These are phyloP conservation scores for Myotis findleyi DNA, from an alignment of 2,797 vertebrate species.

Conservation along the genomic window DNA sequence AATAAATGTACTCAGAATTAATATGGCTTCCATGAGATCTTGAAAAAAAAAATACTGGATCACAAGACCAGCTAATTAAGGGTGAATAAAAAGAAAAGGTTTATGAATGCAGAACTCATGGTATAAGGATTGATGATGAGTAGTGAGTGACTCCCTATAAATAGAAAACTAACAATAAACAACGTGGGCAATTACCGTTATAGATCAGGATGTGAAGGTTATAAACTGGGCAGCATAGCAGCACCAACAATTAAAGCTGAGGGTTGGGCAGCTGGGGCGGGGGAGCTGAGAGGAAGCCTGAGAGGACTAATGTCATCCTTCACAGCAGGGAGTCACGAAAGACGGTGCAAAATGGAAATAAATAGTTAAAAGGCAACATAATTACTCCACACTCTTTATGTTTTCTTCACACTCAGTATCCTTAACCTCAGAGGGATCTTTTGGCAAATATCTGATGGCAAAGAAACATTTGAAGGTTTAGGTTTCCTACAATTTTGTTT, in stretches of 20 bases:
- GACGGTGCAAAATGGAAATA: constrained; percentile 50
- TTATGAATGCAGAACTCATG: not conserved
- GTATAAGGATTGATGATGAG: not conserved
- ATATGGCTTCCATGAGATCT: not conserved
- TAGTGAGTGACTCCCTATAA: not conserved
- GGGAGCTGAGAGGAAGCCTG: not conserved
- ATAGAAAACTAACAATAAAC: constrained; percentile 16
- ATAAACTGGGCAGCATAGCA: not conserved
- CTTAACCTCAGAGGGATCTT: constrained; percentile 26
- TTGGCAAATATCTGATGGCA: not conserved
- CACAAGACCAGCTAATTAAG: constrained; percentile 61
- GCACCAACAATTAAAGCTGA: not conserved
- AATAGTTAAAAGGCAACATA: constrained; percentile 51
- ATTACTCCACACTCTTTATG: constrained; percentile 17
- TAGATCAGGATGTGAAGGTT: constrained; percentile 32
- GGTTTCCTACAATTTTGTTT: constrained; percentile 38
- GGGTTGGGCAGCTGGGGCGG: fast-evolving
- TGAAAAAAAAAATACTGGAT: constrained; percentile 15
- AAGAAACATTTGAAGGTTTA: constrained; percentile 7
- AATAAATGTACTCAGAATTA: not conserved
- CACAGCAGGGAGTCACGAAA: not conserved
- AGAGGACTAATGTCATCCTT: not conserved
- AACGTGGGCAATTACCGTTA: not conserved
- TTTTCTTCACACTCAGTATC: constrained; percentile 24
- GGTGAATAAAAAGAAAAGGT: constrained; percentile 62